Evolutionary conservation across 2,797 vertebrate genomes (phyloP), one percentile per base, ranked within the genome.

Genomic region (Momotus momota): DNA sequence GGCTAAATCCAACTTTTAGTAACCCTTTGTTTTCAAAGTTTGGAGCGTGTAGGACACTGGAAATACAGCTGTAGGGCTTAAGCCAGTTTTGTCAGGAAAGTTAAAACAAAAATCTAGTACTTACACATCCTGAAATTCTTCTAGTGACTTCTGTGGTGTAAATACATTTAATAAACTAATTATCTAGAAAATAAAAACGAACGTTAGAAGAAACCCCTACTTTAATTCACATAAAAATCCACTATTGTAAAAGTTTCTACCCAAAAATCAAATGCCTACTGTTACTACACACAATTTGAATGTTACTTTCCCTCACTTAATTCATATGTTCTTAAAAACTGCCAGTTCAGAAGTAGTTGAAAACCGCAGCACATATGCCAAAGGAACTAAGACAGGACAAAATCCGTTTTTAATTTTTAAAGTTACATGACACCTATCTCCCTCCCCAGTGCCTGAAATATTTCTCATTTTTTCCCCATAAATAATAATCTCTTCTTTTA

Each of bases 91-190:
- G 38, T 52, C 13, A 96, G 43, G 62, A 94, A 91, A 91, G 83
- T 9, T 2, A 33, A 81, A 89, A 66, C 22, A 88, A 86, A 84
- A 89, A 38, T 70, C 45, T 69, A 70, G 74, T 97, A 99, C 99
- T 99, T 98, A 99, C 99, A 99, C 98, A 98, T 99, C 99, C 98
- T 99, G 99, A 98, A 99, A 99, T 97, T 99, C 99, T 98, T 99
- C 99, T 98, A 99, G 98, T 70, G 99, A 99, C 98, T 99, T 99
- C 97, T 99, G 99, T 95, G 99, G 99, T 91, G 99, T 99, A 98
- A 99, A 99, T 95, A 99, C 99, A 97, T 99, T 99, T 98, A 99
- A 99, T 97, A 99, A 98, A 97, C 98, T 99, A 98, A 99, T 99
- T 96, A 99, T 99, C 99, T 99, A 98, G 73, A 97, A 98, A 97